A percentile compares a stretch with the other conserved stretches of the same genome.
phyloP scores from a whole-genome alignment of 1,140 invertebrate species.

The Schlechtendalia chinensis region DNA sequence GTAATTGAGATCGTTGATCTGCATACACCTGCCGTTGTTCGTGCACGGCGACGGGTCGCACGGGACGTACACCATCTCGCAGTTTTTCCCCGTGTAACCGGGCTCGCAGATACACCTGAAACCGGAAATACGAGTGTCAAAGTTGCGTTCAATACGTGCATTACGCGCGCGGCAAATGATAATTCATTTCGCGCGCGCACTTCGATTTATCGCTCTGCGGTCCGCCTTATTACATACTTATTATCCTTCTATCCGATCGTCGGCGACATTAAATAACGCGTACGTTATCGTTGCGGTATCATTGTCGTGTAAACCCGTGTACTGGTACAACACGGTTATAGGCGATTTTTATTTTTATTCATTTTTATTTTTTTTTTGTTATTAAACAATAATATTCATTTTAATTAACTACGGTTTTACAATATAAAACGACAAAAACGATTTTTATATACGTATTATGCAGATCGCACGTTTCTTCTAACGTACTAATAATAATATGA shows the following conservation, averaged over 20 bases:
- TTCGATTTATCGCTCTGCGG: background rate
- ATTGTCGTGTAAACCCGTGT: too few species aligned
- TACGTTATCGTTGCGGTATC: too few species aligned
- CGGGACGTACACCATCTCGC: constrained; percentile 84
- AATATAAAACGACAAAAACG: too few species aligned
- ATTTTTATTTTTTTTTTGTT: too few species aligned
- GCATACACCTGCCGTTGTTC: constrained; percentile 81
- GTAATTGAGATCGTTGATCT: constrained; percentile 73
- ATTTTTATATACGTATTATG: too few species aligned
- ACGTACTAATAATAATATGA: too few species aligned
- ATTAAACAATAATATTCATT: too few species aligned
- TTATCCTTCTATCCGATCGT: background rate
- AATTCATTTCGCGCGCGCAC: background rate
- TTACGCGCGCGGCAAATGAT: background rate
- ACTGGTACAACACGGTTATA: too few species aligned
- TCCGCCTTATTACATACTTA: background rate
- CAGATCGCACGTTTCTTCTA: too few species aligned
- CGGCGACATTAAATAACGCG: too few species aligned
- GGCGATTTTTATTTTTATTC: too few species aligned
- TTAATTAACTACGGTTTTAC: too few species aligned
- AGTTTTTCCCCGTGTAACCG: constrained; percentile 86
- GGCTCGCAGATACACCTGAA: constrained; percentile 81
- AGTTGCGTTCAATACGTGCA: constrained; percentile 13
- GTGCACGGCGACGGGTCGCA: constrained; percentile 85
- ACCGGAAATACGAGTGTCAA: constrained; percentile 55